phyloP scores from a whole-genome alignment of 2,797 vertebrate genomes.

The Oreortyx pictus region DNA sequence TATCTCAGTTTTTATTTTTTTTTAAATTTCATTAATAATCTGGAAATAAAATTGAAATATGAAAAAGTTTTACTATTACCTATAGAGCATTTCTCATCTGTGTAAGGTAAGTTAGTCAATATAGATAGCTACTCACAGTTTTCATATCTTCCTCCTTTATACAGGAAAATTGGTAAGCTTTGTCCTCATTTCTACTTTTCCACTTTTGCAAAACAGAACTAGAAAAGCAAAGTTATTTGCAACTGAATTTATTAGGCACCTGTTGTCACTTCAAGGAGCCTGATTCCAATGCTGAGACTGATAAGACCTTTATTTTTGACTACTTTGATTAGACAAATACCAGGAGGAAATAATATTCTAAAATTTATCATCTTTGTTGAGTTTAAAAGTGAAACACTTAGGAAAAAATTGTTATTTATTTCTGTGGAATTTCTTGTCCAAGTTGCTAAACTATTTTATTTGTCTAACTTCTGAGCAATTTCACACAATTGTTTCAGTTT shows the following conservation, averaged over 20 bases:
- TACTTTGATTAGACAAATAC: neutral
- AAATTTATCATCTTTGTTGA: neutral
- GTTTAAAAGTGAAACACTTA: neutral
- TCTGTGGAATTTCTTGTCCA: neutral
- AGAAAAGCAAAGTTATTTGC: neutral
- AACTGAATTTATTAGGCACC: neutral
- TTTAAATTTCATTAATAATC: neutral
- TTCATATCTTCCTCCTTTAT: neutral
- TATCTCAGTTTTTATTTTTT: neutral
- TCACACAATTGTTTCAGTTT: neutral
- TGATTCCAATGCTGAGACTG: neutral
- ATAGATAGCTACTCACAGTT: neutral
- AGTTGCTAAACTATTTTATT: neutral
- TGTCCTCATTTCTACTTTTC: neutral
- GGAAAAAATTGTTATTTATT: neutral
- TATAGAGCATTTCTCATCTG: neutral
- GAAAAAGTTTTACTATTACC: neutral
- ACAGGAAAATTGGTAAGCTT: neutral
- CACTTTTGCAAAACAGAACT: neutral
- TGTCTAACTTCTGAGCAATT: neutral
- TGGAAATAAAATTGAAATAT: neutral
- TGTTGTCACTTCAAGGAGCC: neutral
- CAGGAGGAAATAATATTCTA: neutral
- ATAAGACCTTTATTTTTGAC: neutral
- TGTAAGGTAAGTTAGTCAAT: neutral